phyloP scores from a whole-genome alignment of 1,140 invertebrate species.

The Drosophila pseudoobscura region DNA sequence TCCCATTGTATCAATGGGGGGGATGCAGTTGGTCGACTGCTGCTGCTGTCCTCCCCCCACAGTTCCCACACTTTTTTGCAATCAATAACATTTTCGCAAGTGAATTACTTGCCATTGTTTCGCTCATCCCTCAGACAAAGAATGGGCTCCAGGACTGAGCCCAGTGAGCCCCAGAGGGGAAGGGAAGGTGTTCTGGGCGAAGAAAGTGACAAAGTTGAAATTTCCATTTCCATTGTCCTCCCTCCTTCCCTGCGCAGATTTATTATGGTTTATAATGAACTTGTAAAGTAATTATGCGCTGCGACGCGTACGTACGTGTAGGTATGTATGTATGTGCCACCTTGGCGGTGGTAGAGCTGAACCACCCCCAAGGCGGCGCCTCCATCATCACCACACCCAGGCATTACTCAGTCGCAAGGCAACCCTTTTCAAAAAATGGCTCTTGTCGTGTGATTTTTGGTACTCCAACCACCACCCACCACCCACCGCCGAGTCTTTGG shows the following conservation, averaged over 20 bases:
- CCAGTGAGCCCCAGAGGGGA: too few species aligned
- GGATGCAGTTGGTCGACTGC: conserved; percentile 39
- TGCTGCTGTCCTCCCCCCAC: conserved; percentile 21
- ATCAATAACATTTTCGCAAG: conserved; percentile 82
- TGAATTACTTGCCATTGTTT: conserved; percentile 80
- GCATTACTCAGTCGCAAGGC: conserved; percentile 70
- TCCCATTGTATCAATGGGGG: conserved; percentile 33
- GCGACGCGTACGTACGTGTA: conserved; percentile 67
- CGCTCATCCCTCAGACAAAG: conserved; percentile 43
- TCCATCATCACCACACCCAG: conserved; percentile 8
- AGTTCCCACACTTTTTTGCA: conserved; percentile 62
- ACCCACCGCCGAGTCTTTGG: conserved; percentile 55
- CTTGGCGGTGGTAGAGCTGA: conserved; percentile 21
- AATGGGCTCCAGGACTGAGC: conserved; percentile 7
- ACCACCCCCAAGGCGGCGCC: conserved; percentile 18
- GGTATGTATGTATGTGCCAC: too few species aligned
- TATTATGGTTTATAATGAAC: conserved; percentile 83
- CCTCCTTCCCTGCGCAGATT: conserved; percentile 65
- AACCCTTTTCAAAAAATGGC: conserved; percentile 79
- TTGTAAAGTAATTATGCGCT: conserved; percentile 83
- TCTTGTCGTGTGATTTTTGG: conserved; percentile 73
- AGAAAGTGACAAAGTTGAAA: conserved; percentile 69
- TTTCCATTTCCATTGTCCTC: conserved; percentile 57
- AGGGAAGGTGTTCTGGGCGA: not conserved
- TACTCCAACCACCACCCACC: conserved; percentile 25